Evolutionary conservation across 2,113 vertebrate genomes (phyloP), one percentile per base, ranked within the genome.

Genomic region (Excalfactoria chinensis): DNA sequence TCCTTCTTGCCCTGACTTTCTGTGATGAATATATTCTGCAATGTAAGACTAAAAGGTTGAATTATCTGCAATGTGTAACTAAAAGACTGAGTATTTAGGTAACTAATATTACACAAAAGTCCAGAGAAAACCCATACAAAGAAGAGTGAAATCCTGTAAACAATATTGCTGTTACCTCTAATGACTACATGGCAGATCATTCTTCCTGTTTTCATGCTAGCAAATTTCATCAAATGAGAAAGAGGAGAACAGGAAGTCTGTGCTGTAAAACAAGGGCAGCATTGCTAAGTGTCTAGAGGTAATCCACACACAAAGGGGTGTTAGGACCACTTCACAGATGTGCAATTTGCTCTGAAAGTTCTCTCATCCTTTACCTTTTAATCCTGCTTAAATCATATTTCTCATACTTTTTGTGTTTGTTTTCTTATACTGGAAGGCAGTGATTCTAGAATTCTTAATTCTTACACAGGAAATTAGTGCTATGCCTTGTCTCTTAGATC

Each of bases 401-500:
- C 55, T 58, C 32, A 19, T 56, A 56, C 9, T 32, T 20, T 58
- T 26, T 74, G 26, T 56, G 16, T 73, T 40, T 13, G 15, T 62
- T 62, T 62, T 60, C 40, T 37, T 40, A 1, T 60, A 66, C 21
- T 69, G 32, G 22, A 64, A 19, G 17, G 28, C 34, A 67, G 51
- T 60, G 55, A 59, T 72, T 84, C 59, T 78, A 53, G 53, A 94
- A 82, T 89, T 92, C 58, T 93, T 71, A 86, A 0, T 17, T 87
- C 91, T 59, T 23, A 82, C n/a, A 91, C 59, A 84, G 70, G 66
- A 74, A 94, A 94, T 91, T 83, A 90, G 78, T 67, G 20, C 14
- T 91, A 34, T 56, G 84, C 84, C 30, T 94, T 89, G n/a, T 64
- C 46, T 95, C 75, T 76, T 76, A 80, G 20, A 93, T 51, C n/a